Conservation (phyloP, 2,888 invertebrate species). For the Pachymerium ferrugineum region DNA sequence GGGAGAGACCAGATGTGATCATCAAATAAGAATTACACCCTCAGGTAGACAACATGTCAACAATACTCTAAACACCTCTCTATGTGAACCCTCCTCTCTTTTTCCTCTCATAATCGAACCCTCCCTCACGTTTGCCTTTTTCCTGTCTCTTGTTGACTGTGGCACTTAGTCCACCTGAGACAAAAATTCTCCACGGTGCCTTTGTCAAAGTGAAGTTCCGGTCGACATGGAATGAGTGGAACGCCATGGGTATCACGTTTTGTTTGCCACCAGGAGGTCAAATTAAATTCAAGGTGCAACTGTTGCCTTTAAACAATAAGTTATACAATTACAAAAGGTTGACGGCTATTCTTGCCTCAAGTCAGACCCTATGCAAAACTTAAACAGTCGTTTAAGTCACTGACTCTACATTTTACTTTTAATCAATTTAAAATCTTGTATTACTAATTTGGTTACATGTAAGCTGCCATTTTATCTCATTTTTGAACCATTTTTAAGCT, state of each 20-base stretch:
- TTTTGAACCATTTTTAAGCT: no score
- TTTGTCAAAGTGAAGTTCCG: slow-evolving; percentile 18
- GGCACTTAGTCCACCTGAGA: slow-evolving; percentile 5
- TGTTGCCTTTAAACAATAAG: background rate
- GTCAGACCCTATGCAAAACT: background rate
- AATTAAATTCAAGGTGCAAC: slow-evolving; percentile 10
- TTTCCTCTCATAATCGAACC: no score
- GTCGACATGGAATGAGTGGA: slow-evolving; percentile 17
- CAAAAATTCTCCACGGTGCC: slow-evolving; percentile 14
- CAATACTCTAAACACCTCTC: background rate
- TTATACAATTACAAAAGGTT: slow-evolving; percentile 5
- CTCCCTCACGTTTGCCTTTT: background rate
- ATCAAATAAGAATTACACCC: slow-evolving; percentile 2
- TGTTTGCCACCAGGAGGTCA: background rate
- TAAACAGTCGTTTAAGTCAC: no score
- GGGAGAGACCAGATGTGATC: background rate
- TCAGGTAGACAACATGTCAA: background rate
- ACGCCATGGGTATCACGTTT: background rate
- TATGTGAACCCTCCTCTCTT: no score
- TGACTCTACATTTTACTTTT: no score
- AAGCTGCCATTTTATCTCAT: no score
- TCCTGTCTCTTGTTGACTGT: slow-evolving; percentile 9
- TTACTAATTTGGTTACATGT: no score
- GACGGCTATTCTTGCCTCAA: no score
- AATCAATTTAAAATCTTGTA: no score